Evolutionary conservation across 1,140 invertebrate species (phyloP), one percentile per base, ranked within the genome.

Genomic region (Harpegnathos saltator): DNA sequence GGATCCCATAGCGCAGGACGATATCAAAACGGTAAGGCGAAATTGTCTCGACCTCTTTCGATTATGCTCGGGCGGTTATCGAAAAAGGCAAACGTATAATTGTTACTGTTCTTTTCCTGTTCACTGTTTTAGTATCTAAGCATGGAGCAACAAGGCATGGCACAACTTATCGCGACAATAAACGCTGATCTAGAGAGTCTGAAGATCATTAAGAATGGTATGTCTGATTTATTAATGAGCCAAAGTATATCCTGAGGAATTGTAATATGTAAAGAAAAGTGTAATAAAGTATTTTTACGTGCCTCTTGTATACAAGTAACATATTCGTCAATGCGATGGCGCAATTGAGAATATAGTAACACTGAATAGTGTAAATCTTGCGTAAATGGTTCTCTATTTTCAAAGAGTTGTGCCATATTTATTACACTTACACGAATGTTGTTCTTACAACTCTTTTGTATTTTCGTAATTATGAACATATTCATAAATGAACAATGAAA

Each of bases 101-200:
- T n/a, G n/a, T n/a, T n/a, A n/a, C n/a, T 0, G 15, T 56, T 80
- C 19, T 3, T 19, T 69, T 65, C 7, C 78, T 44, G 15, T 74
- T 88, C 38, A 50, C 29, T 52, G 52, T 75, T 85, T 71, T 95
- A 98, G 94, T 97, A 98, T 91, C 91, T 98, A 59, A 95, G 95
- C 24, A 96, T 98, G 95, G 97, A 98, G 91, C 98, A 98, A 90
- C 96, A 96, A 80, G 97, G 98, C 0, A 97, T 98, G 94, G 95
- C 96, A 56, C 97, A 98, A 86, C 94, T 98, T 1, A 96, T 98
- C 65, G 95, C 97, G 24, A 97, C 97, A 1, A 96, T 98, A 24
- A 96, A 97, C 84, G 95, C 96, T 33, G 98, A 98, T 93, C 89
- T 97, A 58, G 95, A 96, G 72, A 96, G 97, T 73, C 94, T 98